Conservation (phyloP, 2,888 invertebrate species). For the Caenorhabditis zanzibari region DNA sequence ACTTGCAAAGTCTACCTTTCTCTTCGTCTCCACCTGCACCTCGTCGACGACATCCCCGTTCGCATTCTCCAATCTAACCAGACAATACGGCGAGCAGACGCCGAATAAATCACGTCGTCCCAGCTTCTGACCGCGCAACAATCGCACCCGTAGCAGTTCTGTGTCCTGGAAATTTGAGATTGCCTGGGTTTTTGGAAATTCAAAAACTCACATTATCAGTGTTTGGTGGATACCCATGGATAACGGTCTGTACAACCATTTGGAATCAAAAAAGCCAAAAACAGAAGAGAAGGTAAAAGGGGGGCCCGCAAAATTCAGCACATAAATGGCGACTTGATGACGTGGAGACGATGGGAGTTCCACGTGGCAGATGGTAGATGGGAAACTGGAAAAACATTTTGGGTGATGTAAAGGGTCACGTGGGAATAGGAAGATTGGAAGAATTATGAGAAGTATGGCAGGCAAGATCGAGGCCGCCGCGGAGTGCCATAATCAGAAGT, state of each 20-base stretch:
- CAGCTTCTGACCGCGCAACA: slow-evolving; percentile 90
- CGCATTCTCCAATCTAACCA: slow-evolving; percentile 88
- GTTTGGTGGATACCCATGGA: slow-evolving; percentile 50
- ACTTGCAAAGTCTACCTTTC: slow-evolving; percentile 86
- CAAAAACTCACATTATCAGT: slow-evolving; percentile 49
- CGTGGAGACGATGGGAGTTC: slow-evolving; percentile 4
- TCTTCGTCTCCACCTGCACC: slow-evolving; percentile 96
- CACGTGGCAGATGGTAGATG: slow-evolving; percentile 31
- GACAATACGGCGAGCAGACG: slow-evolving; percentile 98
- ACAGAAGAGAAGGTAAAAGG: not conserved
- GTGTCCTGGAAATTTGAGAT: slow-evolving; percentile 87
- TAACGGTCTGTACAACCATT: slow-evolving; percentile 42
- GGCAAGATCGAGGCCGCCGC: no score
- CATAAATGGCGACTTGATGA: slow-evolving; percentile 10
- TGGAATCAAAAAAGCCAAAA: no score
- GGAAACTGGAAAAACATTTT: not conserved
- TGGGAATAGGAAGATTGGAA: not conserved
- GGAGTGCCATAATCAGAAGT: no score
- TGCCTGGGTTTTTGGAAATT: not conserved
- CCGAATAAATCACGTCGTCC: slow-evolving; percentile 99
- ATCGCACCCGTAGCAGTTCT: slow-evolving; percentile 91
- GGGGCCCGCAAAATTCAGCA: slow-evolving; percentile 1
- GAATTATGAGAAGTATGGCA: no score
- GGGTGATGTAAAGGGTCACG: not conserved
- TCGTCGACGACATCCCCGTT: slow-evolving; percentile 87